These are phyloP conservation scores for Leucoraja ocellata DNA, from an alignment of 2,797 vertebrate genomes.

Conservation along the genomic window DNA sequence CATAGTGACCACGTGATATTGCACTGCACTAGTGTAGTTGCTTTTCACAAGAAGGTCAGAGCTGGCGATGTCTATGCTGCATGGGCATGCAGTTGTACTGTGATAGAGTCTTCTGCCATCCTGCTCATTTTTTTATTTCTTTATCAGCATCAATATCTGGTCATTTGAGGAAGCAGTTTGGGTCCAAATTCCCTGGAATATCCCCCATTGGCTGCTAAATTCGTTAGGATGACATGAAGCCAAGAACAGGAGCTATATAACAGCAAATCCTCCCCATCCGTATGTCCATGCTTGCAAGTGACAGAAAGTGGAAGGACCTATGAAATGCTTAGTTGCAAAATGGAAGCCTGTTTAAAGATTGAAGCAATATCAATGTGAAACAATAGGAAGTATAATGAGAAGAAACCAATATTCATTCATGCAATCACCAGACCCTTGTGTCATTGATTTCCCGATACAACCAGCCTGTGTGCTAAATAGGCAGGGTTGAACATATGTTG, in stretches of 20 bases:
- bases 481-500: background rate
- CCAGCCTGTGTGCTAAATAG: background rate
- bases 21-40: too few species aligned
- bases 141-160: background rate
- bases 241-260: background rate
- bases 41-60: too few species aligned
- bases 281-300: background rate
- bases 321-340: background rate
- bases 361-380: background rate
- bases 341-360: background rate
- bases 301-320: background rate
- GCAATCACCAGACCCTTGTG: background rate
- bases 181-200: background rate
- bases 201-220: background rate
- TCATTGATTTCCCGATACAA: background rate
- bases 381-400: background rate
- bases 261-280: background rate
- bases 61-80: too few species aligned
- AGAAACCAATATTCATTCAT: background rate
- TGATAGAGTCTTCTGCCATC: too few species aligned
- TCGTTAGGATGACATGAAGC: background rate
- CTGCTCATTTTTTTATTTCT: background rate
- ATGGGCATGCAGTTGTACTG: too few species aligned
- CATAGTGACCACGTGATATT: too few species aligned
- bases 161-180: background rate